These are phyloP conservation scores for Falco novaeseelandiae DNA, from an alignment of 2,797 vertebrate species.

Conservation along the genomic window DNA sequence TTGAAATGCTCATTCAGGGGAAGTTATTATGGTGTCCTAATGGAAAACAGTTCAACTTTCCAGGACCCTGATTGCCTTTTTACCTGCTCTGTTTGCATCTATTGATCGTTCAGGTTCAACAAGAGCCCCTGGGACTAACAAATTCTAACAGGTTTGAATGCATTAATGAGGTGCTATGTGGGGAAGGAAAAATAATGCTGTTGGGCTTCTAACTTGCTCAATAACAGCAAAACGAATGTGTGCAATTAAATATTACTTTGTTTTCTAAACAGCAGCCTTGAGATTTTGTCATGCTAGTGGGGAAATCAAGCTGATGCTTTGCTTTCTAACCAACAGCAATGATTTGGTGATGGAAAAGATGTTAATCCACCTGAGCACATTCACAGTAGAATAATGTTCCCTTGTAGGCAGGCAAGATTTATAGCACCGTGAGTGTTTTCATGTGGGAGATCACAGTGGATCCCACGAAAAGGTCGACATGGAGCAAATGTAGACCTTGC, in stretches of 20 bases:
- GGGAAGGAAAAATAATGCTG: neutral
- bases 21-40: neutral
- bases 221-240: constrained; percentile 38
- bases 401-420: neutral
- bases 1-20: neutral
- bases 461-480: neutral
- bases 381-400: neutral
- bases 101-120: constrained; percentile 10
- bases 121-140: constrained; percentile 19
- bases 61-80: constrained; percentile 29
- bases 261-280: constrained; percentile 47
- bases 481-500: neutral
- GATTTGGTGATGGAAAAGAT: neutral
- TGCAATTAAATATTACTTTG: constrained; percentile 53
- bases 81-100: constrained; percentile 56
- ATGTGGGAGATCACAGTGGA: neutral
- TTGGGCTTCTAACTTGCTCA: constrained; percentile 30
- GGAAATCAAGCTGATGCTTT: neutral
- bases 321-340: neutral
- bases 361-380: neutral
- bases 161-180: neutral
- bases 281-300: neutral
- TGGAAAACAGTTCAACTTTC: constrained; percentile 27
- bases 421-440: neutral
- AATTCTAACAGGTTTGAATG: constrained; percentile 33